Conservation (phyloP, 2,888 invertebrate species). For the Agrotis exclamationis region DNA sequence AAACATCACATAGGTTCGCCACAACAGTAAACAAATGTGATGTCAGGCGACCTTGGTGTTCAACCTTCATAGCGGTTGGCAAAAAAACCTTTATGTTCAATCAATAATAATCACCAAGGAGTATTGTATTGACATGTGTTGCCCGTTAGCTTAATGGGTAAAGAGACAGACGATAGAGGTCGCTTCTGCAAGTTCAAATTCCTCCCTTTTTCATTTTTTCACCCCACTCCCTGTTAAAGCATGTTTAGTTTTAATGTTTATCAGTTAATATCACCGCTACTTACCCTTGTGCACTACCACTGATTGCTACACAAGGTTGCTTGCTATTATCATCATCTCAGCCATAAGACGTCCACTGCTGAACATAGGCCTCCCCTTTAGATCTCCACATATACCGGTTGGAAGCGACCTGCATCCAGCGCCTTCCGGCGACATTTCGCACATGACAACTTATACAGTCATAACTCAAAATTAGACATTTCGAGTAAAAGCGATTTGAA, state of each 20-base stretch:
- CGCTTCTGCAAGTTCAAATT: constrained; percentile 2
- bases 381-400: too few relatives aligned
- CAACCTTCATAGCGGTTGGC: constrained; percentile 36
- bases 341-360: too few relatives aligned
- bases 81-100: constrained; percentile 37
- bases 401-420: too few relatives aligned
- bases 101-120: constrained; percentile 32
- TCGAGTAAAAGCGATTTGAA: too few relatives aligned
- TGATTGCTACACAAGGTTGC: background rate
- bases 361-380: too few relatives aligned
- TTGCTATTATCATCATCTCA: constrained; percentile 9
- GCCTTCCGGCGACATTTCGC: too few relatives aligned
- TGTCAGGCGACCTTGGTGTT: constrained; percentile 50
- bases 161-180: constrained; percentile 8
- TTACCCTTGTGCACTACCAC: constrained; percentile 10
- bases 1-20: constrained; percentile 9
- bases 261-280: constrained; percentile 15
- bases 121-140: constrained; percentile 6
- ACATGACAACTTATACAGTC: too few relatives aligned
- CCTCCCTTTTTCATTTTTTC: background rate
- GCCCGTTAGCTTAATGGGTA: constrained; percentile 15
- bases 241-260: constrained; percentile 27
- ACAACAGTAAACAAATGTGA: constrained; percentile 44
- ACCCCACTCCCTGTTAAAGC: background rate
- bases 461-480: too few relatives aligned